These are phyloP conservation scores for Pangasianodon gigas DNA, from an alignment of 2,113 vertebrate species.

Conservation along the genomic window DNA sequence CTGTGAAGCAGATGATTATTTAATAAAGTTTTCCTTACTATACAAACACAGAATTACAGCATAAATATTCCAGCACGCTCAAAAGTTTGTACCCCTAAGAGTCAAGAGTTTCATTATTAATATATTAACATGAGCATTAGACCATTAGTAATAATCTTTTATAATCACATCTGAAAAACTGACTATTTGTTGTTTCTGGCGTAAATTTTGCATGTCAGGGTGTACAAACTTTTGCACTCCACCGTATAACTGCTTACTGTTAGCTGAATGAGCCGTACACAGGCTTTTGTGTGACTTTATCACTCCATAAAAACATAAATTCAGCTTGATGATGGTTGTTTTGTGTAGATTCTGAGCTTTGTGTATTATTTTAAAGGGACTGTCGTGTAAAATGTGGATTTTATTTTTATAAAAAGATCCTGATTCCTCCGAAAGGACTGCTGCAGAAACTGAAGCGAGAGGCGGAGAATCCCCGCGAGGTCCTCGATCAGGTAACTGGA, in stretches of 20 bases:
- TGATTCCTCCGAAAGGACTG: conserved; percentile 95
- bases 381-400: background rate
- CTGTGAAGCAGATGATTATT: background rate
- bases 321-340: background rate
- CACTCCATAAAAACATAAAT: background rate
- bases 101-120: too few relatives aligned
- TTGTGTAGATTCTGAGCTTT: background rate
- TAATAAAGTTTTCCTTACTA: background rate
- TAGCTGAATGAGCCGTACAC: background rate
- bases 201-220: background rate
- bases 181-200: too few relatives aligned
- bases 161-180: too few relatives aligned
- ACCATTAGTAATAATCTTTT: too few relatives aligned
- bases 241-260: background rate
- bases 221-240: background rate
- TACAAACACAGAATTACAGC: too few relatives aligned
- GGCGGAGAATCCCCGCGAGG: conserved; percentile 91
- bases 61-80: too few relatives aligned
- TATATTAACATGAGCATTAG: too few relatives aligned
- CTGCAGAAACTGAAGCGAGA: conserved; percentile 91
- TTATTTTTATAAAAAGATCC: conserved; percentile 70
- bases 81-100: too few relatives aligned
- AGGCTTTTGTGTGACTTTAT: background rate
- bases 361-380: background rate
- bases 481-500: conserved; percentile 91